Conservation (phyloP, 2,797 vertebrate genomes). For the Microctenopoma steveboyesi region DNA sequence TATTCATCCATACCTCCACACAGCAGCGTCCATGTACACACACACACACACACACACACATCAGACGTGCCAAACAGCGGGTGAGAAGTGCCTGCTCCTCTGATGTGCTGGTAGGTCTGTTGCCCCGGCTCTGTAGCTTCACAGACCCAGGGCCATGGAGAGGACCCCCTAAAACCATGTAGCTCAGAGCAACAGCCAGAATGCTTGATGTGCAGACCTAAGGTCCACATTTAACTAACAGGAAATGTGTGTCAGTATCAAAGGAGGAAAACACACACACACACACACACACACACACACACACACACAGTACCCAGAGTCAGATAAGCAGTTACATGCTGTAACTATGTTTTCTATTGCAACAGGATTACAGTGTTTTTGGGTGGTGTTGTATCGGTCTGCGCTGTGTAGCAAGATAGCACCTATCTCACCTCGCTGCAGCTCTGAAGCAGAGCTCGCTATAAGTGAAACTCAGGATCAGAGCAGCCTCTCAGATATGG, state of each 20-base stretch:
- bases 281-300: background rate
- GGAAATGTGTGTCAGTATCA: constrained; percentile 34
- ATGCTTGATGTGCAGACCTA: constrained; percentile 23
- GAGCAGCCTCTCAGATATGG: too few species aligned
- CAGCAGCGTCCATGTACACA: constrained; percentile 10
- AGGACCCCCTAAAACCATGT: constrained; percentile 21
- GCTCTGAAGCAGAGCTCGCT: background rate
- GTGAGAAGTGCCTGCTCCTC: constrained; percentile 25
- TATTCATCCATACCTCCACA: constrained; percentile 18
- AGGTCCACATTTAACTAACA: constrained; percentile 32
- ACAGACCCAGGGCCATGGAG: constrained; percentile 28
- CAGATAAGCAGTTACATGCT: background rate
- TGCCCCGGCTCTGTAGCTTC: constrained; percentile 38
- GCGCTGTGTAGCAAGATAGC: background rate
- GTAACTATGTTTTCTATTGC: background rate
- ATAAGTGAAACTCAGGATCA: background rate
- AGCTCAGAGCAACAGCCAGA: constrained; percentile 22
- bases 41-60: constrained; percentile 2
- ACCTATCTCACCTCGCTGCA: background rate
- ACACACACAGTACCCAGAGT: background rate
- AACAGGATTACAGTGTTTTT: background rate
- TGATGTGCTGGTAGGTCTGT: constrained; percentile 34
- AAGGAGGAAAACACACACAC: constrained; percentile 1
- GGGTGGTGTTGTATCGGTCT: background rate
- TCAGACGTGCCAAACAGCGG: constrained; percentile 45